These are phyloP conservation scores for Falco berigora DNA, from an alignment of 2,797 vertebrate genomes.

Conservation along the genomic window DNA sequence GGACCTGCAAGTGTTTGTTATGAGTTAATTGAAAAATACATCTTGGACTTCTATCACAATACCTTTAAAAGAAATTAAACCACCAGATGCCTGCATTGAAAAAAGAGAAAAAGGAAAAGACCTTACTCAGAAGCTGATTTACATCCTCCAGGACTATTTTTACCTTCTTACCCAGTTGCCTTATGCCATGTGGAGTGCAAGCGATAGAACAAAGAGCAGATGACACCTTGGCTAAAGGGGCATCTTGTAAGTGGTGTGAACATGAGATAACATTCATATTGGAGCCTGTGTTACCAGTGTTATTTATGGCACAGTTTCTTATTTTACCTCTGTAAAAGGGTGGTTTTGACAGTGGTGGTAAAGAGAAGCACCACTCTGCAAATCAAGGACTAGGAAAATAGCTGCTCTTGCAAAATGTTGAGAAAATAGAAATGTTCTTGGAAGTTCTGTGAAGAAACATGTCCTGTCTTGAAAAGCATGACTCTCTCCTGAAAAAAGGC, in stretches of 20 bases:
- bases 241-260: neutral
- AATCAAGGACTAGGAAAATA: neutral
- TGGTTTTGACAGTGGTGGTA: neutral
- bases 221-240: neutral
- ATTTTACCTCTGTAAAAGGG: neutral
- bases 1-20: neutral
- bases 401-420: neutral
- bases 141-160: neutral
- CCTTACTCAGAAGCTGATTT: neutral
- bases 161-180: neutral
- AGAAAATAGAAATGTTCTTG: neutral
- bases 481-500: neutral
- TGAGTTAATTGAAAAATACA: neutral
- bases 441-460: neutral
- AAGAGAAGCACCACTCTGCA: neutral
- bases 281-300: neutral
- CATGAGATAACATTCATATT: neutral
- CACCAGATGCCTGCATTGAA: neutral
- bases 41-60: neutral
- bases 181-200: neutral
- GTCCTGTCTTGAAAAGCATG: neutral
- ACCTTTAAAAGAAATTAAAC: neutral
- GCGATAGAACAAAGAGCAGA: neutral
- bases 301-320: neutral
- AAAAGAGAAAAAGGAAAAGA: neutral